Conservation (phyloP, 2,113 vertebrate species). For the Gulo gulo region DNA sequence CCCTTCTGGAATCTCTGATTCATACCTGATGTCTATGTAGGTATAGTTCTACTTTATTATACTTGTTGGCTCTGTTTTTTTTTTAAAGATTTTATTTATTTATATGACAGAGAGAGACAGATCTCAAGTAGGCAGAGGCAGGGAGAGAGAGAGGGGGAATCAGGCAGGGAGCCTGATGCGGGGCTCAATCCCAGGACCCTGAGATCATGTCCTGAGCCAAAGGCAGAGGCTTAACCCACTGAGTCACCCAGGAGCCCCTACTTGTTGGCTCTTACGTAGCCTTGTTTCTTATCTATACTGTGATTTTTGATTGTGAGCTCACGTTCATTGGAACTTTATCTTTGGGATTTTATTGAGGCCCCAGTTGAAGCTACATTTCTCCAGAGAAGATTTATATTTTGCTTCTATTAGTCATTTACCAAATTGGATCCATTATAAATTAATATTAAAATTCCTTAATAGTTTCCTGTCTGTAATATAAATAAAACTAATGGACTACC, state of each 20-base stretch:
- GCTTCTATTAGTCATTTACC: background rate
- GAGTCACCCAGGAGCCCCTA: background rate
- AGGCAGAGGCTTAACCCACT: no score
- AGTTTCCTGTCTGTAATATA: background rate
- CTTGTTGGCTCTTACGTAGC: background rate
- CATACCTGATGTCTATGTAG: background rate
- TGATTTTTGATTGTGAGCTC: constrained; percentile 1
- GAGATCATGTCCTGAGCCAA: no score
- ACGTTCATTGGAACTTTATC: background rate
- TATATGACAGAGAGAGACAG: no score
- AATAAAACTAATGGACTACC: background rate
- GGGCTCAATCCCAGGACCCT: no score
- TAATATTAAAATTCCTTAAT: background rate
- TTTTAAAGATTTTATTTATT: no score
- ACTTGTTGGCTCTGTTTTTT: no score
- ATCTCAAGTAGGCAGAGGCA: no score
- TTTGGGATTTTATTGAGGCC: background rate
- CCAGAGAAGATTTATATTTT: background rate
- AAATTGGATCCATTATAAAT: background rate
- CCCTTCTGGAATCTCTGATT: background rate
- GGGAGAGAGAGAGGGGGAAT: no score
- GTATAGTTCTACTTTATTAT: background rate
- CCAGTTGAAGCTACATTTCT: background rate
- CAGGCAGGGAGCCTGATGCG: no score
- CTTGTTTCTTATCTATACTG: background rate